Conservation (phyloP, 2,797 vertebrate genomes). For the Poecilia wingei region DNA sequence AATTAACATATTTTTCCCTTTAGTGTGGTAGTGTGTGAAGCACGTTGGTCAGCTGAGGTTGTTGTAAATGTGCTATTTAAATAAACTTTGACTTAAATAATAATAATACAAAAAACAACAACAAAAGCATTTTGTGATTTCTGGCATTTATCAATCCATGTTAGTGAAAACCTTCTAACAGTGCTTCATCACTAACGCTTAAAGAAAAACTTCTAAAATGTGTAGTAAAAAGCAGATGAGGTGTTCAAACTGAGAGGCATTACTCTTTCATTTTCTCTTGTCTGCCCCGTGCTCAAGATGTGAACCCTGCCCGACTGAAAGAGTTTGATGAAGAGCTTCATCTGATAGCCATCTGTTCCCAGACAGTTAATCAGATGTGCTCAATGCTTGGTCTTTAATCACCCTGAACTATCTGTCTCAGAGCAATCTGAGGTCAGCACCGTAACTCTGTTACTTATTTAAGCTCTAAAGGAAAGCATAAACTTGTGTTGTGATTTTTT, state of each 20-base stretch:
- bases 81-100: no score
- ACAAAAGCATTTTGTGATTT: background rate
- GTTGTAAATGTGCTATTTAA: no score
- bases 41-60: no score
- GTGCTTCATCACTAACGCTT: background rate
- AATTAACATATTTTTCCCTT: background rate
- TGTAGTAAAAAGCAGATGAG: background rate
- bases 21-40: background rate
- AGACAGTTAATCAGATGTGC: conserved; percentile 70
- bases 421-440: conserved; percentile 23
- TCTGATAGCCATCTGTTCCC: conserved; percentile 77
- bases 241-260: background rate
- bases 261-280: conserved; percentile 39
- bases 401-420: conserved; percentile 45
- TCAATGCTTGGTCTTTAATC: conserved; percentile 67
- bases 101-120: no score
- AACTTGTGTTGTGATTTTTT: background rate
- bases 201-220: background rate
- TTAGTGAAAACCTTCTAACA: background rate
- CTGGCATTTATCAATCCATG: background rate
- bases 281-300: conserved; percentile 40
- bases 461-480: conserved; percentile 1
- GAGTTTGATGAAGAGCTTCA: conserved; percentile 72
- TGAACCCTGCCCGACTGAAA: conserved; percentile 62
- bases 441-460: background rate